Percentiles rank a stretch among this genome's conserved stretches.
These are phyloP conservation scores for Salvelinus namaycush DNA, from an alignment of 2,113 vertebrate genomes.

Conservation along the genomic window DNA sequence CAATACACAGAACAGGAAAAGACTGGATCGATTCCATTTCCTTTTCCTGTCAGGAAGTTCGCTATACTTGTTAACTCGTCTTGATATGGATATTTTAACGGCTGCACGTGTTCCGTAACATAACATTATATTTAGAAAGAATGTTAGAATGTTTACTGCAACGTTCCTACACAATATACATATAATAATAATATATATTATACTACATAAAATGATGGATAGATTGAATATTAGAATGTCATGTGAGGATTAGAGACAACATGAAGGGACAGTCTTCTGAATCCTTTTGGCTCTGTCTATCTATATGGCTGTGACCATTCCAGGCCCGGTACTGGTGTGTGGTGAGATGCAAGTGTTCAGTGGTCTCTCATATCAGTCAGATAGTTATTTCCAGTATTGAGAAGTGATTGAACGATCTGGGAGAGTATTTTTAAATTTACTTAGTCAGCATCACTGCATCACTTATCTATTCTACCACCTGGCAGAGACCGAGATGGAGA, in stretches of 20 bases:
- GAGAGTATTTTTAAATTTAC: slow-evolving; percentile 55
- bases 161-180: too few relatives aligned
- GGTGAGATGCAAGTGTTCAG: slow-evolving; percentile 48
- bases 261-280: background rate
- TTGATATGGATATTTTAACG: too few relatives aligned
- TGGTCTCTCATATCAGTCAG: slow-evolving; percentile 42
- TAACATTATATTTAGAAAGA: too few relatives aligned
- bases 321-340: background rate
- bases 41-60: too few relatives aligned
- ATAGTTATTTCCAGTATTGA: background rate
- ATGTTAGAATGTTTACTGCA: too few relatives aligned
- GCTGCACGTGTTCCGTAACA: too few relatives aligned
- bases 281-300: background rate
- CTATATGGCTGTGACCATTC: background rate
- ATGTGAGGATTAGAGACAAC: background rate
- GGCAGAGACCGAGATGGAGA: slow-evolving; percentile 22
- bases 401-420: slow-evolving; percentile 57
- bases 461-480: slow-evolving; percentile 60
- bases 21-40: too few relatives aligned
- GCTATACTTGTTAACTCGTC: too few relatives aligned
- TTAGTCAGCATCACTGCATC: slow-evolving; percentile 62
- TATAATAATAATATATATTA: too few relatives aligned
- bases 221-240: background rate
- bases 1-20: too few relatives aligned
- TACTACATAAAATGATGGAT: too few relatives aligned